A percentile compares a stretch with the other conserved stretches of the same genome.
phyloP scores from a whole-genome alignment of 2,888 invertebrate species.

The Nesidiocoris tenuis region DNA sequence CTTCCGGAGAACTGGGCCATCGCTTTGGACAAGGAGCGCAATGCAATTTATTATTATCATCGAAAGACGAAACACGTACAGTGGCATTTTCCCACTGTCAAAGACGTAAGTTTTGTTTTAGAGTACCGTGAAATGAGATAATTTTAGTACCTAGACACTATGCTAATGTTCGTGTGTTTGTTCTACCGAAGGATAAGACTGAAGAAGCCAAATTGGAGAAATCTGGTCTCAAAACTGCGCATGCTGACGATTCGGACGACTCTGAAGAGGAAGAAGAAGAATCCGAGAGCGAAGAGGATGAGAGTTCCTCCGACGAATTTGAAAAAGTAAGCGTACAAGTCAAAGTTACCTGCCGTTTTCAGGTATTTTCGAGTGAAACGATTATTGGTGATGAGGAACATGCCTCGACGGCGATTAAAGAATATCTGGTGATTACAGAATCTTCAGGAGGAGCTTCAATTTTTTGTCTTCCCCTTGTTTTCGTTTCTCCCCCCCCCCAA shows the following conservation, averaged over 20 bases:
- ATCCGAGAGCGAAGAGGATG: constrained; percentile 46
- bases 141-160: no score
- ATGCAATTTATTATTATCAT: constrained; percentile 93
- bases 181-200: background rate
- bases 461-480: no score
- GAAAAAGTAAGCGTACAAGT: constrained; percentile 49
- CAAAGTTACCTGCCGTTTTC: no score
- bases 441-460: no score
- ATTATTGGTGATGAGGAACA: no score
- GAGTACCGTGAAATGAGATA: no score
- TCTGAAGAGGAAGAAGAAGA: constrained; percentile 47
- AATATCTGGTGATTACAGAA: no score
- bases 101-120: constrained; percentile 24
- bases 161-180: background rate
- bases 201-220: constrained; percentile 24
- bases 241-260: constrained; percentile 49
- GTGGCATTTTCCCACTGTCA: constrained; percentile 60
- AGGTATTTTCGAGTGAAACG: no score
- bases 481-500: no score
- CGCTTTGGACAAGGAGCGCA: constrained; percentile 76
- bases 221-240: constrained; percentile 27
- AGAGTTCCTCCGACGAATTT: constrained; percentile 48
- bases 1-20: constrained; percentile 87
- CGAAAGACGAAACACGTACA: constrained; percentile 72
- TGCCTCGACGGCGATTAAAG: no score